Conservation (phyloP, 2,797 vertebrate genomes). For the Percopsis omiscomaycus region DNA sequence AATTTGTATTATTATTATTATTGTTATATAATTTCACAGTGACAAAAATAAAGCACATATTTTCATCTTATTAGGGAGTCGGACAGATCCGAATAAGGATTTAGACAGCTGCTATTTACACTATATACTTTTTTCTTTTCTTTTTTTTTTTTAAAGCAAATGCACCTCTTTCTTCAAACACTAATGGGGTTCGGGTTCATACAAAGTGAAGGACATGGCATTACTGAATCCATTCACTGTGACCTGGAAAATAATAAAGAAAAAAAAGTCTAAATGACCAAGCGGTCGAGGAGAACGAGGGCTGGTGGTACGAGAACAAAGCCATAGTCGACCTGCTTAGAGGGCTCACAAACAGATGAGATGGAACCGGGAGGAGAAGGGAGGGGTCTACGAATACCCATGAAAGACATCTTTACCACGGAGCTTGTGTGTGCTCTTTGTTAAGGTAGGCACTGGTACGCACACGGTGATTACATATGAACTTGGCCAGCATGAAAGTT, state of each 20-base stretch:
- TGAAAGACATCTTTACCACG: not conserved
- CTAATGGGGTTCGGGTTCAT: not conserved
- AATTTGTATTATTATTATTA: no score
- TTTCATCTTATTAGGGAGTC: no score
- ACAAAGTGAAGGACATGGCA: not conserved
- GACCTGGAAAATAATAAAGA: conserved; percentile 69
- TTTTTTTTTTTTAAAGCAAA: no score
- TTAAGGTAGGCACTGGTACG: conserved; percentile 27
- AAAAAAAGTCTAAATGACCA: conserved; percentile 45
- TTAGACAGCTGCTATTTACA: no score
- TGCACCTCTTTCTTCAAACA: no score
- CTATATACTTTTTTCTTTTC: no score
- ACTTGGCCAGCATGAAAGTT: conserved; percentile 17
- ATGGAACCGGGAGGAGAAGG: conserved; percentile 2
- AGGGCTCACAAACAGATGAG: conserved; percentile 28
- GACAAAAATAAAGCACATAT: no score
- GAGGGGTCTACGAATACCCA: conserved; percentile 17
- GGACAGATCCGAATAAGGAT: no score
- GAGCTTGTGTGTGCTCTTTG: conserved; percentile 38
- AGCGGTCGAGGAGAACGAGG: conserved; percentile 33
- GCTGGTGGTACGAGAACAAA: conserved; percentile 43
- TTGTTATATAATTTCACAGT: no score
- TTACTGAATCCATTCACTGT: conserved; percentile 38
- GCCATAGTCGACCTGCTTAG: conserved; percentile 62
- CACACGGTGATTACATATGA: conserved; percentile 19